Evolutionary conservation across 2,888 invertebrate species (phyloP), one percentile per base, ranked within the genome.

Genomic region (Platypus cylindrus): DNA sequence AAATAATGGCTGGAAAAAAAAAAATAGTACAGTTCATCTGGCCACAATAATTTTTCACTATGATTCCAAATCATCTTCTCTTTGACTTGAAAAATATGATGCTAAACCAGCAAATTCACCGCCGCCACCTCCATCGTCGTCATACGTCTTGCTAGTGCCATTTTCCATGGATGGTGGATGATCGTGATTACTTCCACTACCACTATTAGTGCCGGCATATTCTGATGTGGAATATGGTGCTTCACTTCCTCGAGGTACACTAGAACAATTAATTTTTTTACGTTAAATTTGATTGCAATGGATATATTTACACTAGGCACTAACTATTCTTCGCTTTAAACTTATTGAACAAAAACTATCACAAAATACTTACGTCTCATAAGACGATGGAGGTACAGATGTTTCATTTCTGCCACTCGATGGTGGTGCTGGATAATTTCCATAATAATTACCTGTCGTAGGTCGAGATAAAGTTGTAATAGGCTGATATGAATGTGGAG

Each of bases 31-130:
- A n/a, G n/a, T n/a, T n/a, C n/a, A n/a, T n/a, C n/a, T n/a, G 15
- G 15, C 8, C 15, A 14, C 9, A 5, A 7, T 27, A 15, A 5
- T 13, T 14, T 27, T 40, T 13, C 41, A 45, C 48, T 77, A 79
- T 66, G 78, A 75, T 60, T 86, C 86, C 53, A 86, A 71, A 62
- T 87, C 86, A 56, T 87, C 87, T 59, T 87, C 82, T 48, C 75
- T 75, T 62, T 89, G 89, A 56, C 86, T 86, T 48, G 87, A 87
- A 63, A 89, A 89, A 65, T 90, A 90, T 59, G 86, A 87, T 38
- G 89, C 89, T 50, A 90, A 70, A 3, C 89, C 89, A 23, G 87
- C 87, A 60, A 89, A 89, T 56, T 86, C 87, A 30, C 85, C 76
- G 43, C 71, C 60, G n/a, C n/a, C n/a, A 8, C 66, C 63, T 35